Conservation (phyloP, 2,888 invertebrate species). For the Ptychoptera albimana region DNA sequence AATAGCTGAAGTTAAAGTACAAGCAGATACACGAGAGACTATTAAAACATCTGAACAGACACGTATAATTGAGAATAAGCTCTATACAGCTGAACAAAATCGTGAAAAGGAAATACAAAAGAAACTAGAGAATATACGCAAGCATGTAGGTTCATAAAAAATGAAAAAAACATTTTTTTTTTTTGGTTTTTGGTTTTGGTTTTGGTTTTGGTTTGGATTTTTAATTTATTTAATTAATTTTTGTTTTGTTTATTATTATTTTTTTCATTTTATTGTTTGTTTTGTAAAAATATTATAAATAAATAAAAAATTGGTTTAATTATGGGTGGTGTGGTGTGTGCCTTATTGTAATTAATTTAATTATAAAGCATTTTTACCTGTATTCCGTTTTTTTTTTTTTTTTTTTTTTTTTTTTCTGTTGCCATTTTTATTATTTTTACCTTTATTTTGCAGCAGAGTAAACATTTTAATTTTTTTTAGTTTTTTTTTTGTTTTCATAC, state of each 20-base stretch:
- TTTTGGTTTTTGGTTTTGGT: constrained; percentile 9
- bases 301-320: background rate
- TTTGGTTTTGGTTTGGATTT: constrained; percentile 10
- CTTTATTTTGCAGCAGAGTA: too few relatives aligned
- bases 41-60: constrained; percentile 50
- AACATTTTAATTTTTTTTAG: too few relatives aligned
- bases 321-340: background rate
- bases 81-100: constrained; percentile 66
- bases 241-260: constrained; percentile 3
- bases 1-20: constrained; percentile 50
- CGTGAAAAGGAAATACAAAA: constrained; percentile 72
- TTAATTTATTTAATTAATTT: constrained; percentile 6
- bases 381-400: too few relatives aligned
- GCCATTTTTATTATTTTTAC: background rate
- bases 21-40: constrained; percentile 37
- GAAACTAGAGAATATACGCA: constrained; percentile 69
- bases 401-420: background rate
- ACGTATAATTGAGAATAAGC: constrained; percentile 54
- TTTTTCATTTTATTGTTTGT: constrained; percentile 3
- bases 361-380: background rate
- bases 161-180: constrained; percentile 10
- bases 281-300: constrained; percentile 7
- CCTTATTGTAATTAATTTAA: constrained; percentile 5
- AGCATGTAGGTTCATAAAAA: constrained; percentile 48
- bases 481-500: too few relatives aligned